Percentiles rank a stretch among this genome's conserved stretches.
phyloP scores from a whole-genome alignment of 2,113 vertebrate genomes.

The Oriolus oriolus region DNA sequence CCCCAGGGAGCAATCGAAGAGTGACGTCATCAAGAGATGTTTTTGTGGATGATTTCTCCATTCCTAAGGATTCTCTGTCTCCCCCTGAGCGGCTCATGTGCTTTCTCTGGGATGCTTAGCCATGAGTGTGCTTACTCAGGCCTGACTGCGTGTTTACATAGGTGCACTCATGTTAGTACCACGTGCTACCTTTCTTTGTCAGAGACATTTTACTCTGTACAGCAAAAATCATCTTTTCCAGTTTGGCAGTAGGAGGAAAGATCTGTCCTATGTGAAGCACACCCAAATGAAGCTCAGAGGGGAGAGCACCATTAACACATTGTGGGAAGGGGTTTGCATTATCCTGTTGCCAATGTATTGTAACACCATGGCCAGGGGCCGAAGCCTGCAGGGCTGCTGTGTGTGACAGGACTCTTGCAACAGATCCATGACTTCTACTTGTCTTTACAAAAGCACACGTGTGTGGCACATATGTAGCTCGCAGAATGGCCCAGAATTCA shows the following conservation, averaged over 20 bases:
- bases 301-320: background rate
- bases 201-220: background rate
- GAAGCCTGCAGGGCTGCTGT: background rate
- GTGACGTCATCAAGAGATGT: background rate
- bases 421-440: background rate
- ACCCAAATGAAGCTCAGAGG: background rate
- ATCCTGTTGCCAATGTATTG: background rate
- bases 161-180: too few relatives aligned
- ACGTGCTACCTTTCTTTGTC: background rate
- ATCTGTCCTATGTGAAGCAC: background rate
- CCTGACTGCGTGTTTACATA: background rate
- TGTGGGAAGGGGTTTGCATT: background rate
- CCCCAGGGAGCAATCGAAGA: background rate
- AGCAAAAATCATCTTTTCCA: background rate
- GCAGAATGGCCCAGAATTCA: background rate
- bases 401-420: background rate
- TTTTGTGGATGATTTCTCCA: background rate
- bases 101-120: background rate
- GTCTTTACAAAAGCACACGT: background rate
- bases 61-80: background rate
- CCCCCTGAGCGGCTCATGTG: background rate
- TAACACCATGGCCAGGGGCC: background rate
- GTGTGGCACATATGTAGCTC: background rate
- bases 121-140: background rate
- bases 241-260: background rate